These are phyloP conservation scores for Arctia plantaginis DNA, from an alignment of 2,888 invertebrate genomes.

Conservation along the genomic window DNA sequence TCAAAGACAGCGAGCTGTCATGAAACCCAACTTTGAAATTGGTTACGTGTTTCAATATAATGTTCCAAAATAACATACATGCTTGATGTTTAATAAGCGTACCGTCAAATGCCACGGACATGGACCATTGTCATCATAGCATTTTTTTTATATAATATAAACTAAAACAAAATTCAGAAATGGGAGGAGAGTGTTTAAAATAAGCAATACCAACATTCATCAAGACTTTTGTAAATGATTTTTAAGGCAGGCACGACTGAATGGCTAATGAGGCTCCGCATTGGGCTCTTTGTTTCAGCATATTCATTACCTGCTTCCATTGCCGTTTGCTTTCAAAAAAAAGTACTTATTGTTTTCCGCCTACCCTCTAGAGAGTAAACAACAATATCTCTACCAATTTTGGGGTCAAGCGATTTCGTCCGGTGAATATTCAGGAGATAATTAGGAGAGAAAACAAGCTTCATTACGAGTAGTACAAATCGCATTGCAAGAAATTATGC, in stretches of 20 bases:
- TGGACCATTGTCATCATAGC: too few species aligned
- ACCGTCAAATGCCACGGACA: slow-evolving; percentile 12
- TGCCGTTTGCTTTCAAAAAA: slow-evolving; percentile 73
- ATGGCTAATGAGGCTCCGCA: slow-evolving; percentile 80
- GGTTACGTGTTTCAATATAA: slow-evolving; percentile 32
- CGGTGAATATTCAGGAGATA: slow-evolving; percentile 68
- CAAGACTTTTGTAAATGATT: slow-evolving; percentile 80
- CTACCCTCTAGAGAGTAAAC: slow-evolving; percentile 69
- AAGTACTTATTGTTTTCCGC: slow-evolving; percentile 71
- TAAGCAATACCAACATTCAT: slow-evolving; percentile 71
- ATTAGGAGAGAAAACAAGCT: slow-evolving; percentile 70
- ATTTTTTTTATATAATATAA: too few species aligned
- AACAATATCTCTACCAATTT: slow-evolving; percentile 79
- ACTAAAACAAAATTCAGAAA: slow-evolving; percentile 51
- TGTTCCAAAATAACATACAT: slow-evolving; percentile 22
- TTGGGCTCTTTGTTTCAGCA: slow-evolving; percentile 79
- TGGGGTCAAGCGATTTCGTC: slow-evolving; percentile 75
- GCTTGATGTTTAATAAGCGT: slow-evolving; percentile 33
- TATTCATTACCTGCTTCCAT: slow-evolving; percentile 81
- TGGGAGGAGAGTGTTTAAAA: slow-evolving; percentile 54
- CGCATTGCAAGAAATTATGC: slow-evolving; percentile 49
- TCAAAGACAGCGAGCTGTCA: slow-evolving; percentile 38
- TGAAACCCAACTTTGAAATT: slow-evolving; percentile 34
- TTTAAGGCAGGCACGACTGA: slow-evolving; percentile 76
- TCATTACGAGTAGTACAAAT: slow-evolving; percentile 67